Percentiles rank a stretch among this genome's conserved stretches.
Conservation (phyloP, 2,888 invertebrate genomes). For the Drosophila colorata region DNA sequence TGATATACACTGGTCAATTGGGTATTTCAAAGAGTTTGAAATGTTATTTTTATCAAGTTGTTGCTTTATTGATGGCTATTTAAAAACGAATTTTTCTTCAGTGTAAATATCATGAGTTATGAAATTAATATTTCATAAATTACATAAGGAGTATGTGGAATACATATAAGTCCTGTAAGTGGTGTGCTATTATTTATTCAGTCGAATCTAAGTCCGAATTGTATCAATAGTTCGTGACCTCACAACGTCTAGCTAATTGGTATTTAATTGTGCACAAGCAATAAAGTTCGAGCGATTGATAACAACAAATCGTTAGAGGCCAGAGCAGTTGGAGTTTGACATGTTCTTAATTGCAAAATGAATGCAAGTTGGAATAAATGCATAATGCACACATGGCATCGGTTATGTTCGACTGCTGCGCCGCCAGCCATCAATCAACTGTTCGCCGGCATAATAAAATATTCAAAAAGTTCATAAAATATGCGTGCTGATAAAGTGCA, state of each 20-base stretch:
- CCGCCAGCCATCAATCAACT: slow-evolving; percentile 49
- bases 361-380: slow-evolving; percentile 54
- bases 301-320: slow-evolving; percentile 8
- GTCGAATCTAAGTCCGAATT: slow-evolving; percentile 1
- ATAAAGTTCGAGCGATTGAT: slow-evolving; percentile 7
- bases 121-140: background rate
- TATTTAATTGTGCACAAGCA: slow-evolving; percentile 56
- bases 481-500: slow-evolving; percentile 37
- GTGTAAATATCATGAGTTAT: background rate
- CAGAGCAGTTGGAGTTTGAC: slow-evolving; percentile 14
- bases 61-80: background rate
- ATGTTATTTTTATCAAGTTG: no score
- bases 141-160: background rate
- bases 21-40: background rate
- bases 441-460: slow-evolving; percentile 51
- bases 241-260: slow-evolving; percentile 41
- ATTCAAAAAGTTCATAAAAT: slow-evolving; percentile 56
- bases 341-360: slow-evolving; percentile 55
- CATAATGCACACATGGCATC: slow-evolving; percentile 59
- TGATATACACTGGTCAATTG: background rate
- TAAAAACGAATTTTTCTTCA: background rate
- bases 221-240: slow-evolving; percentile 41
- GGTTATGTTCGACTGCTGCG: slow-evolving; percentile 50
- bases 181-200: background rate
- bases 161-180: background rate